Percentiles rank a stretch among this genome's conserved stretches.
Conservation (phyloP, 2,113 vertebrate genomes). For the Mobula birostris region DNA sequence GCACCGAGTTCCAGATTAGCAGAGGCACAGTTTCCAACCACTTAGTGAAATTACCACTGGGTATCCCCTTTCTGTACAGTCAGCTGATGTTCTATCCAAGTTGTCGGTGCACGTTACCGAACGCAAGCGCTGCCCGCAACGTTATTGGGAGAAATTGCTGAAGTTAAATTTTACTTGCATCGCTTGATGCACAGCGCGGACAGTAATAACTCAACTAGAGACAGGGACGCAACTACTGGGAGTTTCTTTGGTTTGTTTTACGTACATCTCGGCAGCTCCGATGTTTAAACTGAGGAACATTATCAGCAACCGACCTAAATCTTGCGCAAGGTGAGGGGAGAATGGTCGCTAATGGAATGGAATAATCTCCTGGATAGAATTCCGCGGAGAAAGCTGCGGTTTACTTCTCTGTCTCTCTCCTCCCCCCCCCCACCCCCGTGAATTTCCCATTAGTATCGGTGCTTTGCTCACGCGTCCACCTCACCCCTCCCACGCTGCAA, state of each 20-base stretch:
- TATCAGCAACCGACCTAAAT: no score
- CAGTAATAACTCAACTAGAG: background rate
- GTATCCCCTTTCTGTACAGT: background rate
- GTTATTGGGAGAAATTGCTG: background rate
- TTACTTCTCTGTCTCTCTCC: background rate
- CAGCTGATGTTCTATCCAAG: background rate
- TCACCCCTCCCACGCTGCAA: background rate
- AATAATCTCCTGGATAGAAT: background rate
- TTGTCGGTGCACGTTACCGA: background rate
- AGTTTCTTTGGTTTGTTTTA: background rate
- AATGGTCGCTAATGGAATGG: background rate
- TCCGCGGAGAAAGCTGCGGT: background rate
- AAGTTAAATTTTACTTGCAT: background rate
- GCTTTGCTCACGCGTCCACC: no score
- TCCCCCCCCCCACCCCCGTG: background rate
- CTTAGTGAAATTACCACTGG: no score
- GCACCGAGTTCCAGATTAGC: background rate
- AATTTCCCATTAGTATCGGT: background rate
- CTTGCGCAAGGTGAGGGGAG: no score
- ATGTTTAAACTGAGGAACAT: background rate
- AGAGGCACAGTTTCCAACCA: background rate
- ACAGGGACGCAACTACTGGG: background rate
- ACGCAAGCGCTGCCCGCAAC: background rate
- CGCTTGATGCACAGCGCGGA: background rate
- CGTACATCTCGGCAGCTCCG: background rate